Base-by-base conservation (phyloP, 2,797 vertebrate genomes). In the Harpagifer antarcticus region DNA sequence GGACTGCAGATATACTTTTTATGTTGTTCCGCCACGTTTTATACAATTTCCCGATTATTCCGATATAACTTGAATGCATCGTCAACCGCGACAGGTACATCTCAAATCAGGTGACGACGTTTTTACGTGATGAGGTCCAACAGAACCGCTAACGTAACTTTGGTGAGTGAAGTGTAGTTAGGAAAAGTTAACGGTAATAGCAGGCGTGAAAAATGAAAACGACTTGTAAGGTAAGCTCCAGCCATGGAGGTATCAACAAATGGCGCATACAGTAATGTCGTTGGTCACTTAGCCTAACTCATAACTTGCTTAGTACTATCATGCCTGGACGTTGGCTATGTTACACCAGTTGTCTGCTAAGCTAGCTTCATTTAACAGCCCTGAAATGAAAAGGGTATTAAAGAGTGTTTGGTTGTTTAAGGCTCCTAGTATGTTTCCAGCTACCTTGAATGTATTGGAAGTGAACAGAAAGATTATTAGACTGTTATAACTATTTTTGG, bases 401-500 rank as follows among this genome's bases (percentile, higher is more conserved):
- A 3, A 23, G 4, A 45, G 23, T 8, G 33, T 17, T 50, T 52
- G 3, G 31, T 49, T 44, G 4, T 15, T 33, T n/a, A 8, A 33
- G 4, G 13, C 3, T 15, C 20, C 27, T 11, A 49, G 2, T 44
- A 17, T 10, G 6, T 50, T 52, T 44, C 47, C 44, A 43, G 20
- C 27, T 47, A 14, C 9, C 17, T 13, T 23, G 17, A 55, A 8
- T 68, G 17, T 53, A 33, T n/a, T 17, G 8, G 14, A 50, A 44
- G 47, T 52, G 11, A 53, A 52, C 54, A 20, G 9, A 20, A 14
- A 20, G 47, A 37, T 11, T 17, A 37, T 31, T 15, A 15, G 59
- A 12, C 19, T 23, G 50, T 55, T 31, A 20, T 7, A 14, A 6
- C 17, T 62, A 62, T 50, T 62, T 68, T 68, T 68, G 62, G 23